Evolutionary conservation across 35 echinoderm and acorn worm genomes (phyloP).

Genomic region (Ptychodera flava): DNA sequence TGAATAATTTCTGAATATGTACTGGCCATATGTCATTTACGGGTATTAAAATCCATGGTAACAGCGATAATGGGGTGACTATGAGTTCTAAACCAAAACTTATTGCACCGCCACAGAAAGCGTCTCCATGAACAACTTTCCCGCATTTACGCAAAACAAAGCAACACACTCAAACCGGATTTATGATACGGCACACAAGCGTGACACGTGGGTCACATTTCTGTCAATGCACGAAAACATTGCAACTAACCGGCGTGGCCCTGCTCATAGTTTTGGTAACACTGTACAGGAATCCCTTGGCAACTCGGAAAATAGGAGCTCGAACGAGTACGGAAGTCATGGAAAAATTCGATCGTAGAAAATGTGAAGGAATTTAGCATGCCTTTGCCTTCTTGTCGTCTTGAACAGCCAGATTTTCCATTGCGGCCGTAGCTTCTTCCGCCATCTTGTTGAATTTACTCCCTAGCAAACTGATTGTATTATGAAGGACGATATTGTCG

Average conservation of each 20-base stretch:
- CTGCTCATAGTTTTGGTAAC: conserved; percentile 33
- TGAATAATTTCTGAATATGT: too few species aligned
- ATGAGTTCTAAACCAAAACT: too few species aligned
- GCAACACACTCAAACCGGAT: too few species aligned
- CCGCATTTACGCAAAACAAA: too few species aligned
- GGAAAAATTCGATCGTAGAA: neutral
- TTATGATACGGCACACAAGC: too few species aligned
- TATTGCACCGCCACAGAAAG: too few species aligned
- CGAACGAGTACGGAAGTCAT: conserved; percentile 11
- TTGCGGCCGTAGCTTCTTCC: conserved; percentile 34
- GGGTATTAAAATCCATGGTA: too few species aligned
- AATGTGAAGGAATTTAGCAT: conserved; percentile 44
- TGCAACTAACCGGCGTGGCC: conserved; percentile 9
- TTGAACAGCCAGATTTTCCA: conserved; percentile 33
- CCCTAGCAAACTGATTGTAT: neutral
- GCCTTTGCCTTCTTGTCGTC: conserved; percentile 68
- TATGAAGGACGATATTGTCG: too few species aligned
- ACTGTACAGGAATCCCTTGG: conserved; percentile 19
- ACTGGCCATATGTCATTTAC: too few species aligned
- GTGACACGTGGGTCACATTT: neutral
- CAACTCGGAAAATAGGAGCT: conserved; percentile 26
- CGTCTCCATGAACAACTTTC: too few species aligned
- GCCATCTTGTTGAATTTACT: conserved; percentile 38
- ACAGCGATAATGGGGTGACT: too few species aligned
- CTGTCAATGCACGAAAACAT: conserved; percentile 5